Evolutionary conservation across 2,113 vertebrate genomes (phyloP).

Genomic region (Campylorhamphus procurvoides): DNA sequence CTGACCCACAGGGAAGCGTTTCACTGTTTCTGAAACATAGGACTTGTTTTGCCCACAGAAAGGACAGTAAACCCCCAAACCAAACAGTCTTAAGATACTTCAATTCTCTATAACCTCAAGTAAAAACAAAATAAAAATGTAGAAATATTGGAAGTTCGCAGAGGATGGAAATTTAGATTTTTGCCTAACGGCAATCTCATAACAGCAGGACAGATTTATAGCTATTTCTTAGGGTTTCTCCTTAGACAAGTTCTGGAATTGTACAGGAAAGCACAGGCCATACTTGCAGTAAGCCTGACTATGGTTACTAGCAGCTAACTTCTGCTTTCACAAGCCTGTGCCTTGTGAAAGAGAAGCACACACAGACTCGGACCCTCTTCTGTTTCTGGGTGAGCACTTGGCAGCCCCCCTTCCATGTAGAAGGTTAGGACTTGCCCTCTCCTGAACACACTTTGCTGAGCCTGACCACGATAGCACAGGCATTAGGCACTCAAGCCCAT

Average conservation of each 20-base stretch:
- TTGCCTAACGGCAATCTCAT: not conserved
- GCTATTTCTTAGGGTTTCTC: not conserved
- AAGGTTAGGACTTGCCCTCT: not conserved
- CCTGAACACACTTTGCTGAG: not conserved
- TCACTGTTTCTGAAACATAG: constrained; percentile 16
- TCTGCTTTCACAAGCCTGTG: not conserved
- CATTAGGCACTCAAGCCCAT: rapidly evolving
- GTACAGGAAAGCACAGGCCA: not conserved
- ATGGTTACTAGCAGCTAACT: not conserved
- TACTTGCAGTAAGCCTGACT: not conserved
- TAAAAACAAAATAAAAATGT: not conserved
- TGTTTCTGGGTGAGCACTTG: not conserved
- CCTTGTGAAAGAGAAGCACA: not conserved
- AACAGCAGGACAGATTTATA: rapidly evolving
- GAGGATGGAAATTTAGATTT: not conserved
- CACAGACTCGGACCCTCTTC: not conserved
- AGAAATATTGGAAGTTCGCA: not conserved
- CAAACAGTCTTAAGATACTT: not conserved
- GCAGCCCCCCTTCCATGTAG: rapidly evolving
- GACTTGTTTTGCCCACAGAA: constrained; percentile 18
- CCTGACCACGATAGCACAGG: rapidly evolving
- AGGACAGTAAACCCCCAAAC: constrained; percentile 46
- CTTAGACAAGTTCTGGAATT: not conserved
- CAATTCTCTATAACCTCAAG: not conserved
- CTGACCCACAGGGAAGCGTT: constrained; percentile 21